A percentile compares a stretch with the other conserved stretches of the same genome.
These are phyloP conservation scores for Chamaea fasciata DNA, from an alignment of 2,113 vertebrate genomes.

Conservation along the genomic window DNA sequence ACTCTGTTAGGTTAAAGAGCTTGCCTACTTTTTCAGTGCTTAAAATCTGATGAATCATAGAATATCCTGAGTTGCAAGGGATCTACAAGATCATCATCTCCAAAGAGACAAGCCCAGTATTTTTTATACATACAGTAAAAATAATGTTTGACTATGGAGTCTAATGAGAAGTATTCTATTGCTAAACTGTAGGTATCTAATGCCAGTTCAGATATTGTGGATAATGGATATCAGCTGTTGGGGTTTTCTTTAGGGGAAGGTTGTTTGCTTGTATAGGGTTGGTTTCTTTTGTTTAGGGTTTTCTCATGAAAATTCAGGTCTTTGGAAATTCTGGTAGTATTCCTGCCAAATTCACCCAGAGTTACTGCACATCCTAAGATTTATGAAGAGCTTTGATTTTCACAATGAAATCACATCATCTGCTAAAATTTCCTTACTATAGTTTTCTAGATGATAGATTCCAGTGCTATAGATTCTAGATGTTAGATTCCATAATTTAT, in stretches of 20 bases:
- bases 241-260: accelerated
- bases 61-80: not conserved
- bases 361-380: not conserved
- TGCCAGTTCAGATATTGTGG: not conserved
- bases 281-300: not conserved
- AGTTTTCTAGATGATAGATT: not conserved
- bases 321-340: not conserved
- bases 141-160: not conserved
- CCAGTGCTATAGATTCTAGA: not conserved
- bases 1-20: not conserved
- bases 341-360: not conserved
- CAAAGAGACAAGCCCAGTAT: accelerated
- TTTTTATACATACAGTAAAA: not conserved
- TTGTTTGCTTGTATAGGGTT: accelerated
- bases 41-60: not conserved
- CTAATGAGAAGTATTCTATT: not conserved
- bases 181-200: not conserved
- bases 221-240: not conserved
- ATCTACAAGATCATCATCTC: accelerated
- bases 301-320: not conserved
- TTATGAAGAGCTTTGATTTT: not conserved
- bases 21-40: not conserved
- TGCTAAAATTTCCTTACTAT: not conserved
- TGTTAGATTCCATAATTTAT: not conserved
- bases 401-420: not conserved